phyloP scores from a whole-genome alignment of 2,888 invertebrate genomes.

The Nycteola revayana region DNA sequence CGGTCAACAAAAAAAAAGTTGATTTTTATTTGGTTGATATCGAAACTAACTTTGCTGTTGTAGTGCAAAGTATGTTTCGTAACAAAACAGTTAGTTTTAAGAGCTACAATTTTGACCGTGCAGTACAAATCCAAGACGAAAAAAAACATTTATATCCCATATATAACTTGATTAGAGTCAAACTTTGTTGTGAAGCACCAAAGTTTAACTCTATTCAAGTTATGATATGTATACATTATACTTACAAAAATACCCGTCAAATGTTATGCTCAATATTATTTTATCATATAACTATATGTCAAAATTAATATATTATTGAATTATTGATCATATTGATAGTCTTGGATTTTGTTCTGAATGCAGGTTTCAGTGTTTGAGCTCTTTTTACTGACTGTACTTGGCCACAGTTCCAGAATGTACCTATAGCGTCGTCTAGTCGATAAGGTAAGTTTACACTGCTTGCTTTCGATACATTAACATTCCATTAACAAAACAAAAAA shows the following conservation, averaged over 20 bases:
- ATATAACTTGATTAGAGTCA: no score
- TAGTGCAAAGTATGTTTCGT: slow-evolving; percentile 44
- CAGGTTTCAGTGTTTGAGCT: slow-evolving; percentile 51
- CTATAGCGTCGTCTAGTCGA: slow-evolving; percentile 11
- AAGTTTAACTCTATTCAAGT: no score
- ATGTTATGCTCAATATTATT: no score
- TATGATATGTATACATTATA: no score
- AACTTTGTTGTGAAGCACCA: no score
- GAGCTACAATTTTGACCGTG: slow-evolving; percentile 20
- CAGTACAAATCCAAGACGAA: slow-evolving; percentile 46
- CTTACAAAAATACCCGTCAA: no score
- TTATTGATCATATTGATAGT: slow-evolving; percentile 35
- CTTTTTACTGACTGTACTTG: slow-evolving; percentile 48
- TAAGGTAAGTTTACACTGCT: slow-evolving; percentile 35
- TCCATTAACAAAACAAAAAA: no score
- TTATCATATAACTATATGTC: no score
- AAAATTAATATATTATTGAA: no score
- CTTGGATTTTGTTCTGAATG: slow-evolving; percentile 63
- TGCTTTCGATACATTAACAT: no score
- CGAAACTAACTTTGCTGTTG: slow-evolving; percentile 47
- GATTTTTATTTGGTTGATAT: neutral
- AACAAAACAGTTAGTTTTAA: slow-evolving; percentile 26
- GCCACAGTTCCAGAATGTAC: slow-evolving; percentile 53
- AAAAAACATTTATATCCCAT: neutral
- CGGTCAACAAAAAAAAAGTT: slow-evolving; percentile 10